Evolutionary conservation across 2,113 vertebrate genomes (phyloP), one percentile per base, ranked within the genome.

Genomic region (Nestor notabilis): DNA sequence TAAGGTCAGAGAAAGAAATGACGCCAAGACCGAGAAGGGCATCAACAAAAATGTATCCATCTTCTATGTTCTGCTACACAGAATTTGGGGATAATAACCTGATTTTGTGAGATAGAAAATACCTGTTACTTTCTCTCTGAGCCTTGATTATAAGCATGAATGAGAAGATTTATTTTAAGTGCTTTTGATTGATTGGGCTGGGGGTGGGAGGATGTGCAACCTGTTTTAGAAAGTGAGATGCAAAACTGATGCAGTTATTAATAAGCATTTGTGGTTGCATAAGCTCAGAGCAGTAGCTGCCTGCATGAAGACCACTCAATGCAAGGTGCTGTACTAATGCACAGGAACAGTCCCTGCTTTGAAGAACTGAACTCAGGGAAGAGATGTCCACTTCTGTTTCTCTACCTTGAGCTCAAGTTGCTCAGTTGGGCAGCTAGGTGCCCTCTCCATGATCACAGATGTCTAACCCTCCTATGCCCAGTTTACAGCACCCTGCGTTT

Each of bases 101-200:
- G 43, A 75, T 91, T 96, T 79, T 72, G 12, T 78, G 37, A 37
- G 44, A 29, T 65, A 72, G 52, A 5, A 19, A 94, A 83, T 78
- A 81, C 47, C 80, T 87, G 39, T 87, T 89, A 93, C 79, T 93
- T 93, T 94, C 55, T 95, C 55, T 84, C 44, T 61, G 18, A 84
- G 52, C 18, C 74, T 60, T 96, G 86, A 87, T 96, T 93, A 63
- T 82, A 92, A 94, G 71, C 56, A 97, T 96, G 97, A 96, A 97
- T 96, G 97, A 89, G 92, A 82, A 84, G 83, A 84, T 79, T 79
- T 94, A 95, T 96, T 97, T 97, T 89, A 95, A 96, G 94, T 43
- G 47, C 4, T 89, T 96, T 93, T 96, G 96, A 95, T 86, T 95
- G 97, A 95, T 79, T 84, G 76, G 28, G 11, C 47, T 95, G 96